Conservation (phyloP, 2,888 invertebrate genomes). For the Eristalis intricaria region DNA sequence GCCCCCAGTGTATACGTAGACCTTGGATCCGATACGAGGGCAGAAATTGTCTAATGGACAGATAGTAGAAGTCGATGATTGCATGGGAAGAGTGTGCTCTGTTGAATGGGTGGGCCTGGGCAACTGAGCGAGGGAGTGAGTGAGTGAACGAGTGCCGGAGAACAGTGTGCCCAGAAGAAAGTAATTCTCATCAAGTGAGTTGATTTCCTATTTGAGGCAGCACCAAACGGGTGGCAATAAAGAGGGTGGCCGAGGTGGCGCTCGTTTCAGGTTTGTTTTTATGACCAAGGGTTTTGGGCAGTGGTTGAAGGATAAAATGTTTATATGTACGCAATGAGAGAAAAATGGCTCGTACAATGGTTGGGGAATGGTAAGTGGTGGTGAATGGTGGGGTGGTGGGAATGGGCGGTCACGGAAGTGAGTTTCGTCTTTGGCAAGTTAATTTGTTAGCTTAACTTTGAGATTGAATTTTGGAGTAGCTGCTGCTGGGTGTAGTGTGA, state of each 20-base stretch:
- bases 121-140: neutral
- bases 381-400: slow-evolving; percentile 1
- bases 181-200: slow-evolving; percentile 70
- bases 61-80: slow-evolving; percentile 63
- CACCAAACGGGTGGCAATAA: slow-evolving; percentile 16
- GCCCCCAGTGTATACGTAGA: slow-evolving; percentile 10
- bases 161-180: slow-evolving; percentile 57
- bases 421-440: slow-evolving; percentile 62
- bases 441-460: slow-evolving; percentile 71
- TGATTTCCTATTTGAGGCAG: slow-evolving; percentile 65
- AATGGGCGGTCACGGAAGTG: slow-evolving; percentile 23
- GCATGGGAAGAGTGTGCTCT: neutral
- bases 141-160: neutral
- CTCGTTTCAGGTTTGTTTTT: slow-evolving; percentile 67
- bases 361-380: neutral
- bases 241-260: slow-evolving; percentile 41
- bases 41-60: slow-evolving; percentile 69
- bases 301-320: slow-evolving; percentile 69
- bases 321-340: slow-evolving; percentile 67
- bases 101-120: neutral
- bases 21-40: slow-evolving; percentile 65
- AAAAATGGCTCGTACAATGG: slow-evolving; percentile 54
- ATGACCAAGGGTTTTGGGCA: slow-evolving; percentile 57
- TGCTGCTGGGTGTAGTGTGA: neutral
- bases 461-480: slow-evolving; percentile 57